Evolutionary conservation across 2,113 vertebrate species (phyloP).

Genomic region (Mionectes macconnelli): DNA sequence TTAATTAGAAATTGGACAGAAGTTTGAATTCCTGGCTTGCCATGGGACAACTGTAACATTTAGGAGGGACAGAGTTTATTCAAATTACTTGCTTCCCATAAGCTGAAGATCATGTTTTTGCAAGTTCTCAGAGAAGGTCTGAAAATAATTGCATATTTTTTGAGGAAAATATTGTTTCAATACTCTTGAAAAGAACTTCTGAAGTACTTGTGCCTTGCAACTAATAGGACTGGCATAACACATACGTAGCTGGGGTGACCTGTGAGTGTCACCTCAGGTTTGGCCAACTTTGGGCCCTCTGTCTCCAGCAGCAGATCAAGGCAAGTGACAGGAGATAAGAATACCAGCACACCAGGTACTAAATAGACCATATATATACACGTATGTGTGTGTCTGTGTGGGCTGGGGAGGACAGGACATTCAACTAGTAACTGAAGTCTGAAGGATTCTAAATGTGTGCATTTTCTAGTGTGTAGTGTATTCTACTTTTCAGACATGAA

Average conservation of each 20-base stretch:
- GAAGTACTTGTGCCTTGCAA: not conserved
- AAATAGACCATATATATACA: fast-evolving
- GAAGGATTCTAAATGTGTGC: not conserved
- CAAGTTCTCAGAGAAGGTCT: not conserved
- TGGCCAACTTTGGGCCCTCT: not conserved
- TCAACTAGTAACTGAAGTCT: not conserved
- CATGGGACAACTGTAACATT: not conserved
- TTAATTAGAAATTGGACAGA: conserved; percentile 23
- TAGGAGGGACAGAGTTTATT: not conserved
- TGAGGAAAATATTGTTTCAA: not conserved
- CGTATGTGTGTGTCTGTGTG: fast-evolving
- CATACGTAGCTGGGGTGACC: not conserved
- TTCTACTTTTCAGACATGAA: not conserved
- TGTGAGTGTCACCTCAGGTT: not conserved
- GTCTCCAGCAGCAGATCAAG: not conserved
- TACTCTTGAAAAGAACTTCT: not conserved
- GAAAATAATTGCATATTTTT: not conserved
- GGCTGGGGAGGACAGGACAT: not conserved
- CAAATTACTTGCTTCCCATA: not conserved
- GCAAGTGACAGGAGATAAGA: not conserved
- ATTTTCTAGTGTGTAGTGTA: not conserved
- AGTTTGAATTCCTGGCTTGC: not conserved
- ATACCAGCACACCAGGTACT: not conserved
- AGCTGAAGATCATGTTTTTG: not conserved
- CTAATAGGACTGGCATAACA: fast-evolving